These are phyloP conservation scores for Coluber constrictor DNA, from an alignment of 2,797 vertebrate species.

Conservation along the genomic window DNA sequence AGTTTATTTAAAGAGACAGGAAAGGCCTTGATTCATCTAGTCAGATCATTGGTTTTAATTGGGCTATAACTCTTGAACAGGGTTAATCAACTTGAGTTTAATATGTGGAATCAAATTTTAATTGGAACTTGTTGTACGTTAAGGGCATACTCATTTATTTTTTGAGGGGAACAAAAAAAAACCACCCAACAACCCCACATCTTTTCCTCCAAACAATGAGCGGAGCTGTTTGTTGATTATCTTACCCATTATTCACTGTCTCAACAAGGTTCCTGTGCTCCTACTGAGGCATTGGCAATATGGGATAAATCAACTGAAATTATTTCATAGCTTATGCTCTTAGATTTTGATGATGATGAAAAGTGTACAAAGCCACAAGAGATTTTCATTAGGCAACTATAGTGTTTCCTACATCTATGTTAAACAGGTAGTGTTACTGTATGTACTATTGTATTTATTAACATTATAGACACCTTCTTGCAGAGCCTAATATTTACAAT, in stretches of 20 bases:
- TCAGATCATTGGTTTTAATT: not conserved
- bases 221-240: not conserved
- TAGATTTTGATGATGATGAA: not conserved
- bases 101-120: not conserved
- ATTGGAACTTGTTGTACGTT: not conserved
- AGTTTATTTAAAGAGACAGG: not conserved
- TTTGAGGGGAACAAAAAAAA: not conserved
- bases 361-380: not conserved
- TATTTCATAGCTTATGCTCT: not conserved
- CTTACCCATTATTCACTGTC: not conserved
- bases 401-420: not conserved
- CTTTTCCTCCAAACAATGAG: not conserved
- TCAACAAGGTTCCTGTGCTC: not conserved
- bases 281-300: not conserved
- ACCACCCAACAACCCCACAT: not conserved
- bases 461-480: not conserved
- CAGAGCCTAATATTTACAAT: not conserved
- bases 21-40: not conserved
- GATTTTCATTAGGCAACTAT: not conserved
- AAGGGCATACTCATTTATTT: not conserved
- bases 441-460: not conserved
- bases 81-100: not conserved
- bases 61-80: not conserved
- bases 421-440: not conserved
- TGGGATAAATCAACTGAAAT: conserved; percentile 1